These are phyloP conservation scores for Magallana gigas DNA, from an alignment of 1,140 invertebrate species.

Conservation along the genomic window DNA sequence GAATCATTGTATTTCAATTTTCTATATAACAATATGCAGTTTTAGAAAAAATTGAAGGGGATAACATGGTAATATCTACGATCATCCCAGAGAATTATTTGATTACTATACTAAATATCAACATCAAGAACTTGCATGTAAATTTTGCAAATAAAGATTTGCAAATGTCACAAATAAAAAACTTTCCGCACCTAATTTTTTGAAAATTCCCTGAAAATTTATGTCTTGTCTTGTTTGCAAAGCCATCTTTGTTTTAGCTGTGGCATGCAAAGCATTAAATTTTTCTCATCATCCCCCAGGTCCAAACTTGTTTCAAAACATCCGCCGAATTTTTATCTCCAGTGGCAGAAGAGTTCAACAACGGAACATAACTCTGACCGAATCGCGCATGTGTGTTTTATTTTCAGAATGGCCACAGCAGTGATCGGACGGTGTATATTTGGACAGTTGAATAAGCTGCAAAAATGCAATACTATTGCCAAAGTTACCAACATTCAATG, in stretches of 20 bases:
- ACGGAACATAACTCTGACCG: slow-evolving; percentile 14
- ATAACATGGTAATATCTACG: too few relatives aligned
- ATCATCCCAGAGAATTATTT: too few relatives aligned
- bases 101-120: too few relatives aligned
- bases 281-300: not conserved
- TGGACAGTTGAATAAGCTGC: slow-evolving; percentile 21
- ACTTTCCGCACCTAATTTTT: slow-evolving; percentile 68
- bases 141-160: too few relatives aligned
- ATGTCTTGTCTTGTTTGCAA: slow-evolving; percentile 65
- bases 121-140: too few relatives aligned
- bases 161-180: too few relatives aligned
- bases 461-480: not conserved
- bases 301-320: slow-evolving; percentile 45
- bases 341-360: not conserved
- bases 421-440: slow-evolving; percentile 13
- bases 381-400: not conserved
- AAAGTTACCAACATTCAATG: not conserved
- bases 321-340: slow-evolving; percentile 33
- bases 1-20: not conserved
- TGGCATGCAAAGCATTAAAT: not conserved
- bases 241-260: slow-evolving; percentile 48
- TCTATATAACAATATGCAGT: too few relatives aligned
- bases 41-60: too few relatives aligned
- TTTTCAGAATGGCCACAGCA: slow-evolving; percentile 2
- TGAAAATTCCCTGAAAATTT: slow-evolving; percentile 70